phyloP scores from a whole-genome alignment of 2,888 invertebrate genomes.

The Mesochorus sp. region DNA sequence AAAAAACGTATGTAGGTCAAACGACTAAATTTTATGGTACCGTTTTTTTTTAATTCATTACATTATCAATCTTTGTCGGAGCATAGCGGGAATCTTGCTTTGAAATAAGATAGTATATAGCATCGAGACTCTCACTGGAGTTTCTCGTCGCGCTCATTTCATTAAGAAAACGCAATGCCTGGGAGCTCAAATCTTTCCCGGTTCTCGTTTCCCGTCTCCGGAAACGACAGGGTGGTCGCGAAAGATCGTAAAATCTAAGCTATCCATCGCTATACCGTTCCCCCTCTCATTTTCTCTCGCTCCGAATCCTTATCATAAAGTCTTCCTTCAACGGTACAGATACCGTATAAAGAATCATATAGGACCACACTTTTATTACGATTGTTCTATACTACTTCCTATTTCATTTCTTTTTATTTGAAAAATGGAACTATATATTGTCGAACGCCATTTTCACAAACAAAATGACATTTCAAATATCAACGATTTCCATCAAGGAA shows the following conservation, averaged over 20 bases:
- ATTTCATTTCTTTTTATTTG: no score
- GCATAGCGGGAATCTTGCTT: conserved; percentile 28
- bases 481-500: no score
- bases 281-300: no score
- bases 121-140: neutral
- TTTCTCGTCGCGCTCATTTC: conserved; percentile 38
- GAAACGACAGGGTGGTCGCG: conserved; percentile 25
- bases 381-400: no score
- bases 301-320: neutral
- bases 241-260: conserved; percentile 43
- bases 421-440: no score
- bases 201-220: conserved; percentile 46
- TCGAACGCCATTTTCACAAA: no score
- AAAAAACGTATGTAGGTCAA: no score
- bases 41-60: conserved; percentile 10
- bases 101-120: conserved; percentile 25
- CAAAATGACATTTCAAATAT: no score
- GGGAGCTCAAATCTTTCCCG: conserved; percentile 44
- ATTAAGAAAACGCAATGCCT: conserved; percentile 46
- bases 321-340: neutral
- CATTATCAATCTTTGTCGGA: conserved; percentile 39
- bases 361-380: neutral
- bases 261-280: neutral
- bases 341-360: neutral
- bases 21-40: conserved; percentile 1